Base-by-base conservation (phyloP, 2,888 invertebrate genomes). In the Ormyrus thymus region DNA sequence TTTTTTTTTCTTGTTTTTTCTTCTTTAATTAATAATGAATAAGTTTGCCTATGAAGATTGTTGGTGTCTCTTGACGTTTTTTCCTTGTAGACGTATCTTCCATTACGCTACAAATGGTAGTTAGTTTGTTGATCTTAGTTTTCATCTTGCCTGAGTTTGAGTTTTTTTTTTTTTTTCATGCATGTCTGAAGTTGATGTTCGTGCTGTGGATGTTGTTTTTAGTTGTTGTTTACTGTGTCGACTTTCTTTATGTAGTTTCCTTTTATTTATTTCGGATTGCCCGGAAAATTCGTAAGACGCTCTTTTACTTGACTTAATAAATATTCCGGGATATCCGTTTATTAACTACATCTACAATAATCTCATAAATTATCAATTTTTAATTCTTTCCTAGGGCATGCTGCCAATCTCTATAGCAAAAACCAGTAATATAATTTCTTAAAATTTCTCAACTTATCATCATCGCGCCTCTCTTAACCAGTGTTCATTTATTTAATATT, bases 21-120 rank as follows among this genome's bases (percentile, higher is more conserved):
- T 71, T 79, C 5, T 68, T 66, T 46, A 53, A 66, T 76, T 62
- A 51, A 83, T 80, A 84, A 83, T 84, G 81, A 83, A 82, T 83
- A 83, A 81, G 81, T 83, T 82, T 83, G 79, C 9, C 56, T 82
- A 81, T 73, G 76, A 82, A 84, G 81, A 83, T 81, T 80, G 82
- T 79, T 81, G 80, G 82, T 83, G 81, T 84, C 82, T 80, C 79
- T 80, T 82, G 81, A 83, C 81, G 81, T 83, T 81, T 59, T 7
- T 45, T 29, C 7, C 11, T 73, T 43, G 64, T 51, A 68, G 53
- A 45, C 15, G 29, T 53, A 50, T 72, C 76, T 76, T 58, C 56
- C 55, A 48, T 53, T 29, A 29, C 29, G 58, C 46, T 65, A 9
- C 7, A 58, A 15, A 66, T 61, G 7, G 53, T 65, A 9, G 45